Evolutionary conservation across 1,140 invertebrate genomes (phyloP).

Genomic region (Homarus americanus): DNA sequence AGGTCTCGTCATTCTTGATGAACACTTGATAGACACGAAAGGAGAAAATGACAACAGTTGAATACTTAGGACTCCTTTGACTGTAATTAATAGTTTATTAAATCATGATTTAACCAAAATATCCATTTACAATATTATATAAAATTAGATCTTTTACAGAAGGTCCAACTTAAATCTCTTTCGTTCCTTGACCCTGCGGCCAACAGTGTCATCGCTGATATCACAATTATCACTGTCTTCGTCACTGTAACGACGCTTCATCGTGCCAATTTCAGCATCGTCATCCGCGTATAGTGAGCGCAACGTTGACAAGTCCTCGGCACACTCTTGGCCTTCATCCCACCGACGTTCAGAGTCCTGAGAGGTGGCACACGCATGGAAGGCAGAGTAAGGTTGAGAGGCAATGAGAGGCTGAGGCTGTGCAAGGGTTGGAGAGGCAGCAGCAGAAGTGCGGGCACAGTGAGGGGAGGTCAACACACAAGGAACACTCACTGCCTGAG

Average conservation of each 20-base stretch:
- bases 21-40: not conserved
- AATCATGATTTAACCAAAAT: not conserved
- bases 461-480: conserved; percentile 1
- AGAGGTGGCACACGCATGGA: conserved; percentile 54
- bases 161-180: conserved; percentile 60
- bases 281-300: conserved; percentile 34
- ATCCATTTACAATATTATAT: not conserved
- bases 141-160: conserved; percentile 40
- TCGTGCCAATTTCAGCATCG: conserved; percentile 5
- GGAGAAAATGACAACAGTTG: not conserved
- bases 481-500: conserved; percentile 13
- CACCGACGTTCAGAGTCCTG: conserved; percentile 35
- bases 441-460: not conserved
- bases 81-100: not conserved
- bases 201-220: conserved; percentile 59
- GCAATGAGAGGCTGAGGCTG: not conserved
- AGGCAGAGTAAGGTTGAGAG: conserved; percentile 54
- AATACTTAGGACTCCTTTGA: not conserved
- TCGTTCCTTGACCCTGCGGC: conserved; percentile 58
- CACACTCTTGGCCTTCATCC: conserved; percentile 51
- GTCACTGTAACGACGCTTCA: conserved; percentile 60
- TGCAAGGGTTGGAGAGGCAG: conserved; percentile 6
- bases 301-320: conserved; percentile 48
- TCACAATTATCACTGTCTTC: conserved; percentile 67
- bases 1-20: not conserved